A percentile compares a stretch with the other conserved stretches of the same genome.
Evolutionary conservation across 1,140 invertebrate genomes (phyloP).

Genomic region (Drosophila takahashii): DNA sequence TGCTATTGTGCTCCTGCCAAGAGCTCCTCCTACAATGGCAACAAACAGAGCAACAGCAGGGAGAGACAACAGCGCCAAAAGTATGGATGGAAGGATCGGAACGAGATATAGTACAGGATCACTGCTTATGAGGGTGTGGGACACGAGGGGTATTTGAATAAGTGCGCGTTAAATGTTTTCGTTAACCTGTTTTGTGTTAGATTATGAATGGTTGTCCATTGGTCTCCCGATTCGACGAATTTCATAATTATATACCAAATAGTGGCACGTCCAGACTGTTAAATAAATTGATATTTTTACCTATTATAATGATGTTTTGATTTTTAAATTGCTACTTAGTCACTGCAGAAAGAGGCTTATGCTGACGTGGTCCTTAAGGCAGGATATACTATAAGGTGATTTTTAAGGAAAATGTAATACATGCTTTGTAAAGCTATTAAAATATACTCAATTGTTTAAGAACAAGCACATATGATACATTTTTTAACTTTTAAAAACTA

Average conservation of each 20-base stretch:
- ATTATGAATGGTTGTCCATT: background rate
- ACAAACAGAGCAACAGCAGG: constrained; percentile 54
- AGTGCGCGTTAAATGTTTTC: constrained; percentile 50
- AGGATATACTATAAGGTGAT: background rate
- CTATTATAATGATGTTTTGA: background rate
- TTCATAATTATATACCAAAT: constrained; percentile 35
- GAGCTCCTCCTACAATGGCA: constrained; percentile 31
- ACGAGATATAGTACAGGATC: constrained; percentile 62
- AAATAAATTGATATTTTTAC: constrained; percentile 40
- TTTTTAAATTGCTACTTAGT: background rate
- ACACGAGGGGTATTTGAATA: constrained; percentile 12
- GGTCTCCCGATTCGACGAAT: constrained; percentile 40
- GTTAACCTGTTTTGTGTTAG: constrained; percentile 52
- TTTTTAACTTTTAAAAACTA: too few relatives aligned
- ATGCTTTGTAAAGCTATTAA: too few relatives aligned
- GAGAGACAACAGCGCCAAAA: constrained; percentile 73
- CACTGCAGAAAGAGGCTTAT: too few relatives aligned
- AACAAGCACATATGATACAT: too few relatives aligned
- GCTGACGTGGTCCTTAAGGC: background rate
- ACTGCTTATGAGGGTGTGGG: constrained; percentile 16
- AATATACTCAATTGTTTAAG: too few relatives aligned
- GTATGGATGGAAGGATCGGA: constrained; percentile 80
- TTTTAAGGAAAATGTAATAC: background rate
- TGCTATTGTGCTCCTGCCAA: constrained; percentile 88
- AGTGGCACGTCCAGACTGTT: constrained; percentile 33